A percentile compares a stretch with the other conserved stretches of the same genome.
These are phyloP conservation scores for Syngnathoides biaculeatus DNA, from an alignment of 2,113 vertebrate genomes.

Conservation along the genomic window DNA sequence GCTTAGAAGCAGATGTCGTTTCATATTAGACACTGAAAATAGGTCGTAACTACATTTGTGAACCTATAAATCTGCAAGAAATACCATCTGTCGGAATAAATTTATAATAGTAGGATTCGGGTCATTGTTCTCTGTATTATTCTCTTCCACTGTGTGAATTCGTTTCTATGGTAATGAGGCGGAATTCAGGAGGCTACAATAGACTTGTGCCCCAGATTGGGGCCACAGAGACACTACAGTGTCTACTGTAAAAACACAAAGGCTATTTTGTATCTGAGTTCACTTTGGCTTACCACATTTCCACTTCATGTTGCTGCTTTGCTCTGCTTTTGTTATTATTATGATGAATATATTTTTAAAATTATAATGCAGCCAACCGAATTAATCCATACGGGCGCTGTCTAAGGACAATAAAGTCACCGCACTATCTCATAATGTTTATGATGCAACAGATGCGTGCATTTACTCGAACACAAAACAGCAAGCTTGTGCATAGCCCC, in stretches of 20 bases:
- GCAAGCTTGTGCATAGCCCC: not conserved
- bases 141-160: slow-evolving; percentile 6
- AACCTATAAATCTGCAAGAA: too few relatives aligned
- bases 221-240: slow-evolving; percentile 38
- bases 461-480: not conserved
- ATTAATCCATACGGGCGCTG: not conserved
- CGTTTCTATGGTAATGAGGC: slow-evolving; percentile 43
- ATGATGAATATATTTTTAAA: not conserved
- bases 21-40: too few relatives aligned
- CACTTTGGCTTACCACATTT: slow-evolving; percentile 2
- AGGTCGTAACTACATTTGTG: too few relatives aligned
- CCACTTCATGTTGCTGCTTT: not conserved
- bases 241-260: slow-evolving; percentile 51
- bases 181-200: slow-evolving; percentile 44
- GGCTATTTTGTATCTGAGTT: slow-evolving; percentile 33
- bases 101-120: not conserved
- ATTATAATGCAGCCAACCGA: not conserved
- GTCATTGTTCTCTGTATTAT: not conserved
- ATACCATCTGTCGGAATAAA: not conserved
- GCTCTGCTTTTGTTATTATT: not conserved
- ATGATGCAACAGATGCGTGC: not conserved
- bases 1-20: too few relatives aligned
- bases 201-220: slow-evolving; percentile 56
- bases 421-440: not conserved
- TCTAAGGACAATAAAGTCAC: not conserved